Evolutionary conservation across 1,140 invertebrate genomes (phyloP).

Genomic region (Olivierus martensii): DNA sequence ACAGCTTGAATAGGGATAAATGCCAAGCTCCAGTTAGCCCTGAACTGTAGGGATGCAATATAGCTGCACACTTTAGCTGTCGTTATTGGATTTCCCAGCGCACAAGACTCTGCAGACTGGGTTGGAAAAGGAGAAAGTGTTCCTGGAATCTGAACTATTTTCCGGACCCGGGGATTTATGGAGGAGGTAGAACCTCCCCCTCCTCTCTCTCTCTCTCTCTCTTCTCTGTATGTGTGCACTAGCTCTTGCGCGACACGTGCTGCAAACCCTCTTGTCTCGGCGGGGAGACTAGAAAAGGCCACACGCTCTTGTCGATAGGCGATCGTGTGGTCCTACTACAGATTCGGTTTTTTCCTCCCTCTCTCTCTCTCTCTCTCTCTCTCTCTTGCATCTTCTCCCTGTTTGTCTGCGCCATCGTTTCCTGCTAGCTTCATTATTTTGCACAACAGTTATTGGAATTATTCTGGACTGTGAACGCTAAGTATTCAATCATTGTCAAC

Average conservation of each 20-base stretch:
- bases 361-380: background rate
- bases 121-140: constrained; percentile 13
- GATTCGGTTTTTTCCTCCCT: constrained; percentile 11
- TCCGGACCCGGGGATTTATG: constrained; percentile 17
- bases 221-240: too few relatives aligned
- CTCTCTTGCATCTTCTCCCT: background rate
- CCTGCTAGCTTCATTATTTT: background rate
- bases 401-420: background rate
- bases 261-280: too few relatives aligned
- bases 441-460: too few relatives aligned
- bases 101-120: background rate
- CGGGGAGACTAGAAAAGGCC: too few relatives aligned
- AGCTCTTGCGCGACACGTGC: too few relatives aligned
- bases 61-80: background rate
- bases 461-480: too few relatives aligned
- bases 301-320: background rate
- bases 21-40: constrained; percentile 14
- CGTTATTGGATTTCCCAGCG: constrained; percentile 17
- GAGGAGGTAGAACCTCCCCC: background rate
- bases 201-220: too few relatives aligned
- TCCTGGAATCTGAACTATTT: constrained; percentile 17
- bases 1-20: constrained; percentile 19
- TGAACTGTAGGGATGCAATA: background rate
- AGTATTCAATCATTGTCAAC: too few relatives aligned
- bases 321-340: background rate